Evolutionary conservation across 2,888 invertebrate genomes (phyloP).

Genomic region (Tortricodes alternella): DNA sequence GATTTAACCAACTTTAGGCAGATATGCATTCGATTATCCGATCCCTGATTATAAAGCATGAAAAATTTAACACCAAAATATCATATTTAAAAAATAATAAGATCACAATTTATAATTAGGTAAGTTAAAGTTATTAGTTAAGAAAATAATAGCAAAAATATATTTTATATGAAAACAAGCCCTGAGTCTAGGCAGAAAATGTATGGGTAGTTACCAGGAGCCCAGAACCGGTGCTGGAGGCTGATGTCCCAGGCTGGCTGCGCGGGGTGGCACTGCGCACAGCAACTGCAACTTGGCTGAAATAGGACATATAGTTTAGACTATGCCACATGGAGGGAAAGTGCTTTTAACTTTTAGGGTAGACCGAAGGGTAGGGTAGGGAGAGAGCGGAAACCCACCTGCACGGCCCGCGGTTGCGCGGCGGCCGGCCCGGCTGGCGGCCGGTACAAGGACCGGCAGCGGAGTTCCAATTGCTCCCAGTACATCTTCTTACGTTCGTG

Average conservation of each 20-base stretch:
- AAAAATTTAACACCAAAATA: too few species aligned
- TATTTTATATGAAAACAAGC: too few species aligned
- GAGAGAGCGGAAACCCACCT: too few species aligned
- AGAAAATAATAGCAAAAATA: too few species aligned
- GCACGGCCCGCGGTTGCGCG: conserved; percentile 10
- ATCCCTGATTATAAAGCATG: not conserved
- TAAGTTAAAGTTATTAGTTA: too few species aligned
- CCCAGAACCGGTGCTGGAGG: conserved; percentile 77
- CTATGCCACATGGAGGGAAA: too few species aligned
- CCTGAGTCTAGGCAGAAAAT: not conserved
- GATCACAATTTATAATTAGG: too few species aligned
- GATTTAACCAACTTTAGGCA: too few species aligned
- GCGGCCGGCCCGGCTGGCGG: conserved; percentile 51
- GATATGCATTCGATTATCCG: too few species aligned
- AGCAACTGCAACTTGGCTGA: conserved; percentile 71
- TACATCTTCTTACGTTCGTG: conserved; percentile 97
- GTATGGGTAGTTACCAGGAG: conserved; percentile 58
- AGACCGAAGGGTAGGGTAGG: too few species aligned
- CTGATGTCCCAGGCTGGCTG: conserved; percentile 78
- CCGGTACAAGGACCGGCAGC: conserved; percentile 90
- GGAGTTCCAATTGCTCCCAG: conserved; percentile 94
- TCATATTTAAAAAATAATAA: too few species aligned
- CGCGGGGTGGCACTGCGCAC: conserved; percentile 69
- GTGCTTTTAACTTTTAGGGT: too few species aligned
- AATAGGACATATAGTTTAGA: conserved; percentile 5